A percentile compares a stretch with the other conserved stretches of the same genome.
Evolutionary conservation across 1,140 invertebrate species (phyloP).

Genomic region (Solenopsis fugax): DNA sequence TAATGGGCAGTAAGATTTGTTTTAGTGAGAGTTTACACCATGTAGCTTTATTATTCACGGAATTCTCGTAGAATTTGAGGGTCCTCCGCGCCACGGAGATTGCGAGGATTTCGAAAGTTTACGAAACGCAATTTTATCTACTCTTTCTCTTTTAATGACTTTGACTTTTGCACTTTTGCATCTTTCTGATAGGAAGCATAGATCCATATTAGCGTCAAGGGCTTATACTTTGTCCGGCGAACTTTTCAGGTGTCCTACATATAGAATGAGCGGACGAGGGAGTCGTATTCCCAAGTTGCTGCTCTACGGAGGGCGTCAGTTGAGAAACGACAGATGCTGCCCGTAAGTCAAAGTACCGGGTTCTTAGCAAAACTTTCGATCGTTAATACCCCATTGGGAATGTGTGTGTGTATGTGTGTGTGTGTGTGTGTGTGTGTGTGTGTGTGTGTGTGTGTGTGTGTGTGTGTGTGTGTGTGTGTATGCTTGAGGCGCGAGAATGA

Average conservation of each 20-base stretch:
- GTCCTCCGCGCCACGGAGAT: background rate
- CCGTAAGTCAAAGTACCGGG: constrained; percentile 48
- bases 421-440: no score
- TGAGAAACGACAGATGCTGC: constrained; percentile 67
- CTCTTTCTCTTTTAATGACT: constrained; percentile 54
- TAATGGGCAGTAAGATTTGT: constrained; percentile 1
- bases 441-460: background rate
- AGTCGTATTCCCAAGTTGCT: constrained; percentile 44
- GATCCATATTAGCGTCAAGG: constrained; percentile 69
- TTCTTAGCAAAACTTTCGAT: constrained; percentile 68
- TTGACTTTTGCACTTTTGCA: constrained; percentile 61
- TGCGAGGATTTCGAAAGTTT: constrained; percentile 46
- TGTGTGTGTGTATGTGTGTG: background rate
- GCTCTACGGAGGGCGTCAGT: constrained; percentile 22
- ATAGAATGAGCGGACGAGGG: constrained; percentile 43
- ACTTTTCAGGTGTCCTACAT: constrained; percentile 74
- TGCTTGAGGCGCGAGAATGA: background rate
- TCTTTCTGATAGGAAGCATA: constrained; percentile 48
- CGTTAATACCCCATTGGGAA: constrained; percentile 30
- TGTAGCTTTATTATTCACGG: background rate
- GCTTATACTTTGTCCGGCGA: constrained; percentile 54
- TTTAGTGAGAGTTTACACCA: background rate
- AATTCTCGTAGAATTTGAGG: constrained; percentile 1
- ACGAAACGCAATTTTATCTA: constrained; percentile 48
- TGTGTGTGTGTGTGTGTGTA: background rate